Conservation (phyloP, 2,113 vertebrate genomes). For the Nycticryphes semicollaris region DNA sequence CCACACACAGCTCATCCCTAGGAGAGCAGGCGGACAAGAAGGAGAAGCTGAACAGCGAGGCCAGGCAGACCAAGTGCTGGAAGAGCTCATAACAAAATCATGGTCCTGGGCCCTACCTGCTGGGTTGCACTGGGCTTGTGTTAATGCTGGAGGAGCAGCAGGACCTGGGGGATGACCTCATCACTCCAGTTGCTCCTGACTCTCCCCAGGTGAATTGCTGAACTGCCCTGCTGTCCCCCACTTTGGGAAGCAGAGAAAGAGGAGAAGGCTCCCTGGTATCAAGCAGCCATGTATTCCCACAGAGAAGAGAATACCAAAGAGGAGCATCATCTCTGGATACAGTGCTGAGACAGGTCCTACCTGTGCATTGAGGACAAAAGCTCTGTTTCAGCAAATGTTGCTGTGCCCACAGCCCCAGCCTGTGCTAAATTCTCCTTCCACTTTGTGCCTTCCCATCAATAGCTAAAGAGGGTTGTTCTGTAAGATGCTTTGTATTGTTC, state of each 20-base stretch:
- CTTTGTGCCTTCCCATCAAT: background rate
- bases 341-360: background rate
- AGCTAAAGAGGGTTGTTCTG: background rate
- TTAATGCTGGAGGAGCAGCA: background rate
- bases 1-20: accelerated
- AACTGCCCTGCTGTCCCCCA: background rate
- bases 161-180: background rate
- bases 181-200: background rate
- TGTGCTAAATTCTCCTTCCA: background rate
- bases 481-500: background rate
- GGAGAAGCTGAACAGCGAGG: background rate
- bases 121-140: background rate
- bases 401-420: background rate
- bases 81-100: background rate
- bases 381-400: background rate
- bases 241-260: background rate
- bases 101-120: accelerated
- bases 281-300: background rate
- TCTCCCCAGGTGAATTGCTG: background rate
- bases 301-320: background rate
- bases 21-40: background rate
- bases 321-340: background rate
- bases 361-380: background rate
- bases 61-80: background rate
- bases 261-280: background rate